Percentiles rank a stretch among this genome's conserved stretches.
phyloP scores from a whole-genome alignment of 2,113 vertebrate species.

The Bagarius yarrelli region DNA sequence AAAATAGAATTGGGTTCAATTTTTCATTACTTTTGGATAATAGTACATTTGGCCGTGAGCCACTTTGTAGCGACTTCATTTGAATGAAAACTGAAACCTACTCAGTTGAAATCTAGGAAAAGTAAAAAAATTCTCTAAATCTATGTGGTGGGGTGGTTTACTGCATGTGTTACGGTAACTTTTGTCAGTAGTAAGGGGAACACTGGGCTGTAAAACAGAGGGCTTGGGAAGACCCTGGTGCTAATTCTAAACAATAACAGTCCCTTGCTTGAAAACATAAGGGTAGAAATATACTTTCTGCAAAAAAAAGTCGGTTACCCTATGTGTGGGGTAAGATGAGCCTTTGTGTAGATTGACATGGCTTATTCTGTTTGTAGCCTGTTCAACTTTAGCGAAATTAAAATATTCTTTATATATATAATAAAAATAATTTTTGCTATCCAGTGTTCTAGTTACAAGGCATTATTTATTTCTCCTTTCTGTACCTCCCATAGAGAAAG shows the following conservation, averaged over 20 bases:
- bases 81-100: not conserved
- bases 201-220: not conserved
- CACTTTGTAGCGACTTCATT: not conserved
- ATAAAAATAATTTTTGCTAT: too few relatives aligned
- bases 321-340: too few relatives aligned
- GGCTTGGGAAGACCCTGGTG: not conserved
- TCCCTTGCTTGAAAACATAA: too few relatives aligned
- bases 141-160: not conserved
- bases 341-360: too few relatives aligned
- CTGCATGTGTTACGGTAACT: not conserved
- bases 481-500: too few relatives aligned
- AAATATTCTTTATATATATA: too few relatives aligned
- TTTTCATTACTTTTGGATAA: not conserved
- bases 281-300: too few relatives aligned
- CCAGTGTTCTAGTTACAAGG: too few relatives aligned
- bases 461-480: too few relatives aligned
- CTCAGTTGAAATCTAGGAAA: not conserved
- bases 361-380: too few relatives aligned
- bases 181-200: not conserved
- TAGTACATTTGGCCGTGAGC: not conserved
- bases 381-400: too few relatives aligned
- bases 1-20: not conserved
- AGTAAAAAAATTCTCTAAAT: slow-evolving; percentile 1
- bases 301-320: too few relatives aligned
- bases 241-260: not conserved